Conservation (phyloP, 2,888 invertebrate genomes). For the Globia sparganii region DNA sequence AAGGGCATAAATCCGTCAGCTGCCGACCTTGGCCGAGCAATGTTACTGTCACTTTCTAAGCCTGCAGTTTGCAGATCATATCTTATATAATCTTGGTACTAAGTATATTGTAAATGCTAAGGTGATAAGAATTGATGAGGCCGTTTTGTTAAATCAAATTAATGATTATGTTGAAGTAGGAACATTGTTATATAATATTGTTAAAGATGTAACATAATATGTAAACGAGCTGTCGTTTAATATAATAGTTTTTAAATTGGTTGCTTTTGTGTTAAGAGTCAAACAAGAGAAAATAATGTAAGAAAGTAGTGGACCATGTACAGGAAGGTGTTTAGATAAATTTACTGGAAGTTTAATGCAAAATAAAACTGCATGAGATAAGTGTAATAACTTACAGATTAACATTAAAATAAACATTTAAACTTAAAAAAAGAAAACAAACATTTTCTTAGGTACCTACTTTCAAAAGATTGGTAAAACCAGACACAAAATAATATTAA, state of each 20-base stretch:
- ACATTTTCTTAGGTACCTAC: background rate
- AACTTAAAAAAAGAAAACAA: background rate
- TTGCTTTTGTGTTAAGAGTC: background rate
- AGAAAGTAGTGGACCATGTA: background rate
- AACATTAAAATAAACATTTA: background rate
- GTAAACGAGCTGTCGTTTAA: conserved; percentile 12
- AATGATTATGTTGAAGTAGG: conserved; percentile 16
- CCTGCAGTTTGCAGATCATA: conserved; percentile 51
- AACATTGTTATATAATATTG: conserved; percentile 13
- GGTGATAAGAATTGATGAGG: conserved; percentile 35
- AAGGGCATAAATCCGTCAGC: conserved; percentile 68
- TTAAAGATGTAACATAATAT: conserved; percentile 15
- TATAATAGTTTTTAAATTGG: conserved; percentile 12
- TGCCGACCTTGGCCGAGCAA: conserved; percentile 66
- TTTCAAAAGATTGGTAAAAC: background rate
- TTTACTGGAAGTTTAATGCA: background rate
- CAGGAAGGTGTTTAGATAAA: background rate
- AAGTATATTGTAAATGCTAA: conserved; percentile 35
- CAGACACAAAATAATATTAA: background rate
- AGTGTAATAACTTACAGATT: background rate
- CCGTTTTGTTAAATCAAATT: conserved; percentile 35
- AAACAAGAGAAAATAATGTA: background rate
- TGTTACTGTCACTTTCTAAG: conserved; percentile 70
- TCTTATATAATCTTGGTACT: conserved; percentile 50
- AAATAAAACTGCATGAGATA: background rate